phyloP scores from a whole-genome alignment of 2,113 vertebrate genomes.

The Cepphus grylle region DNA sequence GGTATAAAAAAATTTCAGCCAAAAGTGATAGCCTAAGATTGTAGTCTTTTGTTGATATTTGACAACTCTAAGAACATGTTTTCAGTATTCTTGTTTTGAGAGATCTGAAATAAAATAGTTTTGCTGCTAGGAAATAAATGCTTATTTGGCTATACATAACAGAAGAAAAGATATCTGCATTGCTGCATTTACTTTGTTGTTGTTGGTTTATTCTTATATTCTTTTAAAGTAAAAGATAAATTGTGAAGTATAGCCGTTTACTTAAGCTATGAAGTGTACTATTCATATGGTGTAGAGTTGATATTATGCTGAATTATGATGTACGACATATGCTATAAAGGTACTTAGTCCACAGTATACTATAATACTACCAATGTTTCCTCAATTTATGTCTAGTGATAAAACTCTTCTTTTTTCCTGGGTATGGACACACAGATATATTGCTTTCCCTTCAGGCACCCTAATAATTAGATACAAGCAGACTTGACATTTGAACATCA shows the following conservation, averaged over 20 bases:
- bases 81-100: neutral
- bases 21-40: neutral
- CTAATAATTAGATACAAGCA: neutral
- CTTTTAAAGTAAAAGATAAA: neutral
- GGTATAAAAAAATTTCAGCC: neutral
- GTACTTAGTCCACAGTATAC: neutral
- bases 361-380: neutral
- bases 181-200: neutral
- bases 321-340: neutral
- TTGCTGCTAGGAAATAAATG: neutral
- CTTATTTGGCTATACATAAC: neutral
- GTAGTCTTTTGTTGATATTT: neutral
- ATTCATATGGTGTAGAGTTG: neutral
- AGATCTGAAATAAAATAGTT: neutral
- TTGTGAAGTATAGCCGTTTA: neutral
- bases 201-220: neutral
- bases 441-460: neutral
- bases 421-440: neutral
- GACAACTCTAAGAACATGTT: neutral
- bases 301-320: neutral
- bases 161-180: neutral
- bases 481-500: neutral
- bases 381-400: neutral
- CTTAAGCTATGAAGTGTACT: neutral
- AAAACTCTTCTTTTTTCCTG: neutral